Evolutionary conservation across 2,888 invertebrate genomes (phyloP).

Genomic region (Coronaproctus castanopsis): DNA sequence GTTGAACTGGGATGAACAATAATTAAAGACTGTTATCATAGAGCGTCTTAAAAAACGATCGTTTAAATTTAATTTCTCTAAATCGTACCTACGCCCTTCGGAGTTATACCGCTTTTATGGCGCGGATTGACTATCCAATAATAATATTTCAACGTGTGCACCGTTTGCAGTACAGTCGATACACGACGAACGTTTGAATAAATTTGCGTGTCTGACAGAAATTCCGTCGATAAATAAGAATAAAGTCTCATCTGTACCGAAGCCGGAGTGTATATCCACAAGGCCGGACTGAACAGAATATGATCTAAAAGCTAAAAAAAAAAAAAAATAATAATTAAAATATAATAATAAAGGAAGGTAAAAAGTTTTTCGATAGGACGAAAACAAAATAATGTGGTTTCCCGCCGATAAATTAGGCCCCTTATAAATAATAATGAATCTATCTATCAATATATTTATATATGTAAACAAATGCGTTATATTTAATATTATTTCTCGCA

Average conservation of each 20-base stretch:
- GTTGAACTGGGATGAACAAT: no score
- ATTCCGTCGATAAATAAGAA: slow-evolving; percentile 96
- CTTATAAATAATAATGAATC: no score
- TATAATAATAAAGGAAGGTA: not conserved
- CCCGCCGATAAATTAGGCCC: not conserved
- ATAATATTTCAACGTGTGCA: slow-evolving; percentile 96
- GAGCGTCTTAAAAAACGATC: no score
- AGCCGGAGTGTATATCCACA: slow-evolving; percentile 97
- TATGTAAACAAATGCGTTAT: no score
- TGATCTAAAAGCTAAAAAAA: slow-evolving; percentile 73
- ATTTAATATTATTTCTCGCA: no score
- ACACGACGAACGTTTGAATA: slow-evolving; percentile 91
- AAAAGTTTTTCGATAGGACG: no score
- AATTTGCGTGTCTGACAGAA: slow-evolving; percentile 89
- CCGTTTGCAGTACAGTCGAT: slow-evolving; percentile 90
- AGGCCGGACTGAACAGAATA: slow-evolving; percentile 94
- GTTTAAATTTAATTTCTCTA: no score
- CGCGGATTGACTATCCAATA: slow-evolving; percentile 97
- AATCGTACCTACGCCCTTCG: slow-evolving; percentile 79
- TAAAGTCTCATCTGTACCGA: slow-evolving; percentile 87
- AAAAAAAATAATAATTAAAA: not conserved
- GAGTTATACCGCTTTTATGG: slow-evolving; percentile 81
- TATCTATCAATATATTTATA: no score
- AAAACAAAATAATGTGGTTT: not conserved
- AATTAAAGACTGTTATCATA: no score